phyloP scores from a whole-genome alignment of 2,113 vertebrate species.

The Platysternon megacephalum region DNA sequence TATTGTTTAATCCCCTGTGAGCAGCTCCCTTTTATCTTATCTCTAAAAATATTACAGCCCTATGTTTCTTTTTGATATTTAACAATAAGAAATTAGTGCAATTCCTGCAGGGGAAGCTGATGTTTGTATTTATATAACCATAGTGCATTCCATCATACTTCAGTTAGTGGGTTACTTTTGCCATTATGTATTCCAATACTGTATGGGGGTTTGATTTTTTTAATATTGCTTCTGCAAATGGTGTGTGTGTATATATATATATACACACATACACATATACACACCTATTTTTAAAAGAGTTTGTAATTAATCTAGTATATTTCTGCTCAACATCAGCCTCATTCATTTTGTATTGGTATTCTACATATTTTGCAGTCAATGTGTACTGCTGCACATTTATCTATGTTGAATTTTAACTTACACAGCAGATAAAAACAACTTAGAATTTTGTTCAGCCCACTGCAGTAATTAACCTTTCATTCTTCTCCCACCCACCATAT shows the following conservation, averaged over 20 bases:
- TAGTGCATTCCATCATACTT: background rate
- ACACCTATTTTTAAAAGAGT: constrained; percentile 2
- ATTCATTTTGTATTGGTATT: background rate
- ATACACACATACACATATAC: no score
- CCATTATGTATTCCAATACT: constrained; percentile 1
- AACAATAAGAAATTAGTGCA: background rate
- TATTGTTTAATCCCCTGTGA: background rate
- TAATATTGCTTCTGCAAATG: background rate
- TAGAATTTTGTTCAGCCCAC: background rate
- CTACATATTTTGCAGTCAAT: background rate
- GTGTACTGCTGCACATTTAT: background rate
- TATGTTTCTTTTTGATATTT: background rate
- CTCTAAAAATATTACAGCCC: background rate
- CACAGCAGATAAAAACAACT: background rate
- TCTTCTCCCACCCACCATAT: background rate
- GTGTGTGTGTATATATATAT: no score
- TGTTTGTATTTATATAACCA: background rate
- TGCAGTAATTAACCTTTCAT: background rate
- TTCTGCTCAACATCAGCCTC: constrained; percentile 19
- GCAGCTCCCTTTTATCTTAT: background rate
- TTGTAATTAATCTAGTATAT: constrained; percentile 2
- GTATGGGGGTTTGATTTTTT: background rate
- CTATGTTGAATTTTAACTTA: background rate
- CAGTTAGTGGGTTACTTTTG: background rate
- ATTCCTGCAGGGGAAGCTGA: background rate